Evolutionary conservation across 2,113 vertebrate genomes (phyloP), one percentile per base, ranked within the genome.

Genomic region (Dipodomys stephensi): DNA sequence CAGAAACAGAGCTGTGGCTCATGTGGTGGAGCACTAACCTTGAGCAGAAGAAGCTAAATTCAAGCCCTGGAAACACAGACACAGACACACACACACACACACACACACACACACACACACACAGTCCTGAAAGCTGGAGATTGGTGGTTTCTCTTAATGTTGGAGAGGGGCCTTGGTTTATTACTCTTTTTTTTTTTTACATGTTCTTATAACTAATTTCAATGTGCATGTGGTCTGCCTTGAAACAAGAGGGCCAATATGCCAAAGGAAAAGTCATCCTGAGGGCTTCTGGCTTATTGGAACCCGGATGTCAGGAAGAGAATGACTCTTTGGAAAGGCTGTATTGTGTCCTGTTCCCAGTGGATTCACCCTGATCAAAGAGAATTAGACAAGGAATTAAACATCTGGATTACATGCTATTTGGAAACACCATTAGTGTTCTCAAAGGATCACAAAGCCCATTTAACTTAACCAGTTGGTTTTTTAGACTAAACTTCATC

Each of bases 341-440:
- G 32, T 39, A n/a, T 90, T 93, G 60, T 68, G 35, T 69, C 32
- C 74, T 57, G 39, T 81, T 81, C 39, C 81, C 73, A 20, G 39
- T 44, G 67, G 39, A 32, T 64, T 62, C 3, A 19, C 78, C 16
- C n/a, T 23, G 67, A 80, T 88, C 62, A 88, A 79, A 95, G 76
- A 93, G 77, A 78, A 72, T 60, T 91, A 73, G 57, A 79, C 39
- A 72, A 76, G 39, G 67, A 94, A 16, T 62, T 92, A 78, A 78
- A 88, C 92, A 94, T 95, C 81, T 92, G 90, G 81, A 60, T 87
- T 65, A 84, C 18, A 92, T 91, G 57, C 79, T 77, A 73, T 62
- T 46, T 85, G 91, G 65, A 72, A 89, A 93, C 73, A 76, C 60
- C 2, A 0, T 1, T 49, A 28, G n/a, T 74, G 74, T 92, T 87